Percentiles rank a stretch among this genome's conserved stretches.
phyloP scores from a whole-genome alignment of 2,797 vertebrate species.

The Gephyroberyx darwinii region DNA sequence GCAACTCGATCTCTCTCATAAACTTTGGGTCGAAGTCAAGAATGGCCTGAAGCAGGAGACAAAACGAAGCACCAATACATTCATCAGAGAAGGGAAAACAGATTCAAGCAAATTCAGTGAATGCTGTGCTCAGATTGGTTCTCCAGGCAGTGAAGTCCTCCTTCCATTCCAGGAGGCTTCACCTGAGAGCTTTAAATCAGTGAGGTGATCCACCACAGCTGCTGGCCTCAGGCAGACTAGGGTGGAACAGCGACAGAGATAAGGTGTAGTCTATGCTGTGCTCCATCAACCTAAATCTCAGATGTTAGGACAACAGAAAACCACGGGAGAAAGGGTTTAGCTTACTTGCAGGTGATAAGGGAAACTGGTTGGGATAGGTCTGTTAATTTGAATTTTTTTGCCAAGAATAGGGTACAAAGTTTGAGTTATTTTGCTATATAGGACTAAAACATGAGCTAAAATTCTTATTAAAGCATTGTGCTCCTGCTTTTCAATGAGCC shows the following conservation, averaged over 20 bases:
- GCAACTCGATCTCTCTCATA: conserved; percentile 39
- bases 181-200: conserved; percentile 64
- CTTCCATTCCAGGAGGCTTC: conserved; percentile 45
- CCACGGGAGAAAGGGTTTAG: background rate
- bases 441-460: background rate
- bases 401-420: no score
- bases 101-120: background rate
- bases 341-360: background rate
- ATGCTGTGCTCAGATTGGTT: background rate
- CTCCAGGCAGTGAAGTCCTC: background rate
- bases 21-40: conserved; percentile 25
- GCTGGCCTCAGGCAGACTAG: conserved; percentile 21
- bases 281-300: background rate
- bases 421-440: no score
- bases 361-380: background rate
- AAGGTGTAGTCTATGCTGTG: background rate
- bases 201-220: conserved; percentile 47
- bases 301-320: background rate
- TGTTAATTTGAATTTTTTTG: background rate
- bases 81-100: conserved; percentile 1
- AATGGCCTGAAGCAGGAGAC: conserved; percentile 38
- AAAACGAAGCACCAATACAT: background rate
- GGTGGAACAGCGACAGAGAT: background rate
- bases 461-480: background rate
- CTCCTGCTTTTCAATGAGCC: background rate